phyloP scores from a whole-genome alignment of 2,113 vertebrate genomes.

The Brachionichthys hirsutus region DNA sequence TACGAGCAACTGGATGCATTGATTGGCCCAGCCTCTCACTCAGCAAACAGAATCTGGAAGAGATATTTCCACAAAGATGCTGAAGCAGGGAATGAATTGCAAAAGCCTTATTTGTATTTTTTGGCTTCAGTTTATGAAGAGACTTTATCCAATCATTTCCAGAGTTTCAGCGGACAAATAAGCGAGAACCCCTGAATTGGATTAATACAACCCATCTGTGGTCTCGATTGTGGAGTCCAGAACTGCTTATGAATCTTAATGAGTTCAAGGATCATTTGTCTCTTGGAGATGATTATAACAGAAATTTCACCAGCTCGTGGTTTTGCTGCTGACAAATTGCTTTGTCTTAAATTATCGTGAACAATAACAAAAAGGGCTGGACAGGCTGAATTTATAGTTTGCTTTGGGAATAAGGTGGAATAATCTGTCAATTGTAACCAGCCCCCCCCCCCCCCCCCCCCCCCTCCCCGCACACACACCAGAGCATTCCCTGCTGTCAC shows the following conservation, averaged over 20 bases:
- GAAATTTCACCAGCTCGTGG: constrained; percentile 10
- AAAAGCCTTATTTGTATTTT: not conserved
- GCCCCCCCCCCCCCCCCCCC: no score
- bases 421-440: constrained; percentile 10
- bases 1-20: constrained; percentile 32
- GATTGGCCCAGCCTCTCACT: constrained; percentile 27
- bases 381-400: constrained; percentile 20
- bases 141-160: not conserved
- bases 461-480: no score
- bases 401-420: constrained; percentile 11
- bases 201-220: not conserved
- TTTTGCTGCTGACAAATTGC: constrained; percentile 16
- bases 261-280: constrained; percentile 9
- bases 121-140: constrained; percentile 3
- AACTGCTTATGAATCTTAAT: constrained; percentile 7
- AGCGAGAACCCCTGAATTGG: constrained; percentile 6
- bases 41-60: constrained; percentile 36
- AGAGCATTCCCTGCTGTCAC: constrained; percentile 44
- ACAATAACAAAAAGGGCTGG: constrained; percentile 14
- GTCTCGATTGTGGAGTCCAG: constrained; percentile 1
- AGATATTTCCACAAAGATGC: constrained; percentile 13
- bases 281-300: constrained; percentile 25
- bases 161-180: constrained; percentile 1
- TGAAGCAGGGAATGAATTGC: constrained; percentile 2
- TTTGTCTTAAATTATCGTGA: constrained; percentile 7